phyloP scores from a whole-genome alignment of 2,113 vertebrate genomes.

The Mixornis gularis region DNA sequence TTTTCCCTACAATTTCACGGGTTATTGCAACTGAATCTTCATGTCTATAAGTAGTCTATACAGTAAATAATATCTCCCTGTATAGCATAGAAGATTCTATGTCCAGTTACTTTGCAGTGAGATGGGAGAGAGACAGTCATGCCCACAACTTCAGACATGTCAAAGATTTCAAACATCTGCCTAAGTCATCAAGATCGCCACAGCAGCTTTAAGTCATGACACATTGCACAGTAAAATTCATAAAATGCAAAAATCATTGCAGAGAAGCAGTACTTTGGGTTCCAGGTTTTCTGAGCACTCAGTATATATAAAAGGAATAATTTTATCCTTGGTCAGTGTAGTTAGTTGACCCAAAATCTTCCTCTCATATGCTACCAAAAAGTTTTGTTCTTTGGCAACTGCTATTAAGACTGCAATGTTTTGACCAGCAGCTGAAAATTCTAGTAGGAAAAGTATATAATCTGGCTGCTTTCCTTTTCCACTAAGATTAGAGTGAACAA shows the following conservation, averaged over 20 bases:
- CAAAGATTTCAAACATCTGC: neutral
- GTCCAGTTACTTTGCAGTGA: neutral
- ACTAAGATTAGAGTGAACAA: neutral
- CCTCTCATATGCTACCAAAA: neutral
- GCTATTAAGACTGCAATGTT: neutral
- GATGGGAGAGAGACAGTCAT: neutral
- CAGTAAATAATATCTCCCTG: neutral
- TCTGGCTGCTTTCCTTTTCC: neutral
- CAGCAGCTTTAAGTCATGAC: neutral
- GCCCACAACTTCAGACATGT: neutral
- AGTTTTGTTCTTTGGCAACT: neutral
- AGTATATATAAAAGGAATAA: neutral
- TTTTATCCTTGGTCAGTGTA: neutral
- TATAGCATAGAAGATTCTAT: neutral
- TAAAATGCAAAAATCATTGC: neutral
- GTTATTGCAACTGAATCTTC: neutral
- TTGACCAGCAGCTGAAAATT: neutral
- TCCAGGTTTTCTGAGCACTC: neutral
- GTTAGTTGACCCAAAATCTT: neutral
- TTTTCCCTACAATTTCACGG: neutral
- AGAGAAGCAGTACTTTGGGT: neutral
- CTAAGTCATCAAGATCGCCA: neutral
- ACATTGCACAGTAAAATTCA: neutral
- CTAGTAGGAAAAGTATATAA: neutral
- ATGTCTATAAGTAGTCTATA: rapidly evolving